Evolutionary conservation across 64 coral and sea anemone species (phyloP), one percentile per base, ranked within the genome.

Genomic region (Porites australiensis): DNA sequence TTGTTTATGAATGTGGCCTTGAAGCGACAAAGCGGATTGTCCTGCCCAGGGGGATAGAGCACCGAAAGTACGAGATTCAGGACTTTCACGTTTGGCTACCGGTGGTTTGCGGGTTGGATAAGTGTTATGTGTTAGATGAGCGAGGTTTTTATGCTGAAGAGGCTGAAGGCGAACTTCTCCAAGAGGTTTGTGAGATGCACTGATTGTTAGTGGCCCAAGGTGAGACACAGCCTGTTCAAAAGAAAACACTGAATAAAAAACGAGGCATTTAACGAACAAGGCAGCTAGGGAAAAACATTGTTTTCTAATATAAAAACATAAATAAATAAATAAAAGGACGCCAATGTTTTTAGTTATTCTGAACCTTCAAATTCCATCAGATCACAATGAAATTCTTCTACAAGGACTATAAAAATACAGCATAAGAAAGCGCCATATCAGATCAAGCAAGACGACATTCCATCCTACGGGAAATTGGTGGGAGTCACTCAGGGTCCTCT

Each of bases 101-200:
- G 82, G 90, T 15, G 90, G 48, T 79, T 86, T 86, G 55, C 92
- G 92, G 20, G 88, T 49, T 20, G 87, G 82, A 12, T 93, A 82
- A 6, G 95, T 73, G 73, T 76, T 82, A 11, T 89, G 92, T 48
- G 91, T 58, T 51, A 96, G 72, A 82, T 92, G 90, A 63, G 87
- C 63, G 9, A 94, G 46, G 75, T 94, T 94, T 67, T 94, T 98
- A 75, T 98, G 92, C 66, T 98, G 95, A 21, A 98, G 84, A 44
- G 95, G 95, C 81, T 98, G 95, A 44, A 98, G 70, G 20, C 95
- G 95, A 57, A 98, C 88, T 22, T 98, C 95, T 52, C 88, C 92
- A 13, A 70, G 64, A 62, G 95, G 88, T 77, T 98, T 98, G 70
- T 87, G 64, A 44, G 92, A 20, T 18, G 79, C 72, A 20, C 70